Evolutionary conservation across 37 sponge, comb jelly and placozoan genomes (phyloP).

Genomic region (Bolinopsis microptera): DNA sequence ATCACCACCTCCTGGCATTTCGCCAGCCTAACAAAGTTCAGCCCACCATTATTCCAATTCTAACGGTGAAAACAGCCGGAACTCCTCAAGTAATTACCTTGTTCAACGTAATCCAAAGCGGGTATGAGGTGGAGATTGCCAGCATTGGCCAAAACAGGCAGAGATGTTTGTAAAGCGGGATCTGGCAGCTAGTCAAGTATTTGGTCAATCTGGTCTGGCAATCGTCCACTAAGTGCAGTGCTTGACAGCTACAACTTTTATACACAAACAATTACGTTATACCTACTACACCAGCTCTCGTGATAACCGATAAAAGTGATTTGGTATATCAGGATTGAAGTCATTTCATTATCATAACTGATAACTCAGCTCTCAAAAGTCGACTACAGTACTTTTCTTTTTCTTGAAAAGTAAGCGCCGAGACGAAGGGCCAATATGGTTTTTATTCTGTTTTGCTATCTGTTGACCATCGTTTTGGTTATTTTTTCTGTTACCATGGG

Average conservation of each 20-base stretch:
- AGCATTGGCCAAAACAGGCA: neutral
- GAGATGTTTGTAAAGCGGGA: neutral
- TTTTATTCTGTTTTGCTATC: neutral
- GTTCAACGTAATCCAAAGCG: neutral
- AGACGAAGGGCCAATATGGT: neutral
- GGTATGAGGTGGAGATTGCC: neutral
- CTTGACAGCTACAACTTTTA: neutral
- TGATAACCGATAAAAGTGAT: neutral
- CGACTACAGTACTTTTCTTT: neutral
- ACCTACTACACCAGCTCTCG: neutral
- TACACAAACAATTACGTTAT: neutral
- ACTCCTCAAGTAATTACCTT: neutral
- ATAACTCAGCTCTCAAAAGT: neutral
- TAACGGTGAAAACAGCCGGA: neutral
- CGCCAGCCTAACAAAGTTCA: neutral
- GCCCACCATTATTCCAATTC: neutral
- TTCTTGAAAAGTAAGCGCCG: neutral
- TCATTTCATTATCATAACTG: neutral
- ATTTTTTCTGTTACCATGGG: neutral
- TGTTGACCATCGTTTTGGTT: neutral
- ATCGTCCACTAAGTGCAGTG: neutral
- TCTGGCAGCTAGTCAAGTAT: neutral
- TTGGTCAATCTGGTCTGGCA: neutral
- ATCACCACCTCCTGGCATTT: too few relatives aligned
- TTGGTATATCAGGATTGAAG: too few relatives aligned